Evolutionary conservation across 2,888 invertebrate species (phyloP).

Genomic region (Polydrusus tereticollis): DNA sequence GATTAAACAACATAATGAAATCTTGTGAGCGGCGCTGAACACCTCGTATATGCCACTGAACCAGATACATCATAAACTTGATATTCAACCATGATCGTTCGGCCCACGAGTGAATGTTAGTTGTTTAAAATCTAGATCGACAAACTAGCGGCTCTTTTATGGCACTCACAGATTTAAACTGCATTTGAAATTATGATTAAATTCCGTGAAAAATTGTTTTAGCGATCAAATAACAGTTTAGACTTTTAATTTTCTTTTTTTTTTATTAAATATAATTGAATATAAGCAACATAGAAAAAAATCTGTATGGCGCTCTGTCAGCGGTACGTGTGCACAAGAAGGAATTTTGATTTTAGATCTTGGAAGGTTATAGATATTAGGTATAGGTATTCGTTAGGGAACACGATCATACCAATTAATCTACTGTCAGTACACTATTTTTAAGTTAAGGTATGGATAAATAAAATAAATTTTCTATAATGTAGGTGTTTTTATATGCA

Average conservation of each 20-base stretch:
- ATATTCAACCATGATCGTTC: conserved; percentile 43
- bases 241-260: background rate
- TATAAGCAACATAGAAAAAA: no score
- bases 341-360: no score
- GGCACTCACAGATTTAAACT: conserved; percentile 39
- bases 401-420: no score
- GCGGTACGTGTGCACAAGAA: no score
- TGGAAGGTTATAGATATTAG: no score
- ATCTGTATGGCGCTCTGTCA: no score
- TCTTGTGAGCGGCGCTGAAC: conserved; percentile 38
- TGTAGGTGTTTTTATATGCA: no score
- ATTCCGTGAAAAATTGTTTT: conserved; percentile 25
- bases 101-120: conserved; percentile 38
- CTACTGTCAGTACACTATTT: no score
- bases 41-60: conserved; percentile 48
- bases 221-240: background rate
- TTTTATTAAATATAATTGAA: background rate
- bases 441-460: no score
- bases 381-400: no score
- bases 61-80: conserved; percentile 47
- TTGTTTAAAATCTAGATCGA: conserved; percentile 46
- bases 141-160: conserved; percentile 47
- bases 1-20: conserved; percentile 42
- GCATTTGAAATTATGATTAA: conserved; percentile 33
- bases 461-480: no score